Evolutionary conservation across 2,797 vertebrate genomes (phyloP).

Genomic region (Myotis daubentonii): DNA sequence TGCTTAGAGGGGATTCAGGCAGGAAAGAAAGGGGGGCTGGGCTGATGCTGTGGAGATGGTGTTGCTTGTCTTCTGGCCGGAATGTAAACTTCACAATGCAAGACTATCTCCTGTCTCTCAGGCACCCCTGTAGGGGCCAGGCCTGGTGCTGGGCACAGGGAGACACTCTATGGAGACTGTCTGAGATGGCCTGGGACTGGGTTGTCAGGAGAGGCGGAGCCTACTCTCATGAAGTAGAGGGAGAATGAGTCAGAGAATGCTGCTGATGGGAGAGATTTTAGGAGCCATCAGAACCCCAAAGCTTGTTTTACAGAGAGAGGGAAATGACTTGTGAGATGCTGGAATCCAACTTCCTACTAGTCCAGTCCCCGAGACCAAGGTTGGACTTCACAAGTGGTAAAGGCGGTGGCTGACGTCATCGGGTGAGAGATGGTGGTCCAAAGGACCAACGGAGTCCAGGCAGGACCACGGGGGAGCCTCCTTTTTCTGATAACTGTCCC

Average conservation of each 20-base stretch:
- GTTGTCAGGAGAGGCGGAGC: background rate
- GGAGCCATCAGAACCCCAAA: background rate
- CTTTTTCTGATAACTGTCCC: background rate
- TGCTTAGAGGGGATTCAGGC: background rate
- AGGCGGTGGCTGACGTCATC: background rate
- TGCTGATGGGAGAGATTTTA: background rate
- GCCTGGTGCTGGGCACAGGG: background rate
- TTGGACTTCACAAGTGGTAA: background rate
- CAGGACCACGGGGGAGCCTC: background rate
- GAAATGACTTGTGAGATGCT: background rate
- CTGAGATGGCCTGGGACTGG: background rate
- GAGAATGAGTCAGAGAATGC: background rate
- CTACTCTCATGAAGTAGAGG: background rate
- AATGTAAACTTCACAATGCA: background rate
- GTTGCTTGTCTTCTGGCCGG: conserved; percentile 14
- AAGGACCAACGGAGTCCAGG: background rate
- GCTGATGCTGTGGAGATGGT: background rate
- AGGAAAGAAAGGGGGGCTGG: background rate
- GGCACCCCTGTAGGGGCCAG: background rate
- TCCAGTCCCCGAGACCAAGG: background rate
- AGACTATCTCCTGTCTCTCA: background rate
- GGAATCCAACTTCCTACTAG: background rate
- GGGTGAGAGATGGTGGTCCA: background rate
- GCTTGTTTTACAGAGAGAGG: background rate
- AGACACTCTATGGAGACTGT: background rate